Evolutionary conservation across 2,113 vertebrate genomes (phyloP).

Genomic region (Corythoichthys haematopterus): DNA sequence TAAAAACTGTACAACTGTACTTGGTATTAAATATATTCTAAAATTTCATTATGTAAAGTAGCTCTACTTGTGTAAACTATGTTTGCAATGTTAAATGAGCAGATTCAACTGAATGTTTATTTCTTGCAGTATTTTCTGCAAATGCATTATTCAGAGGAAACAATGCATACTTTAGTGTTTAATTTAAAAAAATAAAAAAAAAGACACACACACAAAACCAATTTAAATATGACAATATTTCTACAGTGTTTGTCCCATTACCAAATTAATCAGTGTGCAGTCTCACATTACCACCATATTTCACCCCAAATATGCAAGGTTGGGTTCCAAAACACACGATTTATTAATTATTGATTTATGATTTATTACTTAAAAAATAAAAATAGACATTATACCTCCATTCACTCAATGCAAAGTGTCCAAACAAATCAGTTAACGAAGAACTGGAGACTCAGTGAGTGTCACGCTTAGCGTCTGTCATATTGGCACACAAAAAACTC

Average conservation of each 20-base stretch:
- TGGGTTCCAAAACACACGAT: not conserved
- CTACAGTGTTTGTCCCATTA: not conserved
- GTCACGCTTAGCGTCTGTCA: constrained; percentile 38
- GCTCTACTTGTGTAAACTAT: no score
- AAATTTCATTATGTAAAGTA: not conserved
- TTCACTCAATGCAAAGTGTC: constrained; percentile 18
- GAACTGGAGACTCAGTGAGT: constrained; percentile 43
- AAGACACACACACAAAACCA: no score
- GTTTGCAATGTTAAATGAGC: not conserved
- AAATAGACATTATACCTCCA: constrained; percentile 17
- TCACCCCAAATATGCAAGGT: not conserved
- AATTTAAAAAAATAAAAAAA: not conserved
- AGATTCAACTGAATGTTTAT: not conserved
- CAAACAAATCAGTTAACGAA: constrained; percentile 41
- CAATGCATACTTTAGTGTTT: not conserved
- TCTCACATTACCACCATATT: not conserved
- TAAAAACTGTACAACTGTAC: not conserved
- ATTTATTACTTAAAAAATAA: constrained; percentile 24
- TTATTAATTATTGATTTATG: not conserved
- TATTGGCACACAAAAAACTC: constrained; percentile 31
- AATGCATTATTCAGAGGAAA: not conserved
- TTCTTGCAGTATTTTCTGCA: not conserved
- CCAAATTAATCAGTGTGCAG: no score
- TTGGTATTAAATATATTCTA: not conserved
- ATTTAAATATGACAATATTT: not conserved